These are phyloP conservation scores for Ditylenchus weischeri DNA, from an alignment of 2,888 invertebrate genomes.

Conservation along the genomic window DNA sequence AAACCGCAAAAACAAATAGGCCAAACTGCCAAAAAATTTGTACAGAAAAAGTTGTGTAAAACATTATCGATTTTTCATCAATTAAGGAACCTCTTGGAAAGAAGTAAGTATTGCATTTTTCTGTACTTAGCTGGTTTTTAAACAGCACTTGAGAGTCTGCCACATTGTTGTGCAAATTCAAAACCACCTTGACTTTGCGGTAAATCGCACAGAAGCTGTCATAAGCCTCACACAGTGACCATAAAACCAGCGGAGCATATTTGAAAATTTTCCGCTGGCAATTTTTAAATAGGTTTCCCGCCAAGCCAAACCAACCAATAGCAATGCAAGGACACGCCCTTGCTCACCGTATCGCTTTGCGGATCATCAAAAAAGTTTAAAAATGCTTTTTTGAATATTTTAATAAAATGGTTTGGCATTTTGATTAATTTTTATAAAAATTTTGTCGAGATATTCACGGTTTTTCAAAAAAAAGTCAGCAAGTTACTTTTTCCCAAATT, in stretches of 20 bases:
- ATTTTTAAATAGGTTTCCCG: conserved; percentile 13
- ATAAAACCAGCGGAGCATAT: background rate
- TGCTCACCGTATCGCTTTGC: background rate
- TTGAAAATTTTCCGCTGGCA: conserved; percentile 11
- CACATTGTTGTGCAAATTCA: background rate
- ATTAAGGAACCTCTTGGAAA: conserved; percentile 7
- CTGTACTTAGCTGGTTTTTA: background rate
- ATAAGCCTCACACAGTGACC: background rate
- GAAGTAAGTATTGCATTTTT: background rate
- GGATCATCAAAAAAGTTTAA: conserved; percentile 2
- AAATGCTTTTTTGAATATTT: background rate
- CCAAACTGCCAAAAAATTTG: conserved; percentile 6
- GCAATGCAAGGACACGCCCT: background rate
- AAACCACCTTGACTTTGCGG: background rate
- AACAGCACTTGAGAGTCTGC: background rate
- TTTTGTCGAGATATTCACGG: no score
- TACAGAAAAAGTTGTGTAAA: background rate
- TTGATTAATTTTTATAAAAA: no score
- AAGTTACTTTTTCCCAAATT: no score
- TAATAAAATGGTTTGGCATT: no score
- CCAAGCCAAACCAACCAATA: conserved; percentile 18
- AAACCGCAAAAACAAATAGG: background rate
- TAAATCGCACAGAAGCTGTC: conserved; percentile 5
- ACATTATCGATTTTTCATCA: conserved; percentile 11
- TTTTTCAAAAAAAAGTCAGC: no score